Evolutionary conservation across 2,113 vertebrate genomes (phyloP), one percentile per base, ranked within the genome.

Genomic region (Dipodomys stephensi): DNA sequence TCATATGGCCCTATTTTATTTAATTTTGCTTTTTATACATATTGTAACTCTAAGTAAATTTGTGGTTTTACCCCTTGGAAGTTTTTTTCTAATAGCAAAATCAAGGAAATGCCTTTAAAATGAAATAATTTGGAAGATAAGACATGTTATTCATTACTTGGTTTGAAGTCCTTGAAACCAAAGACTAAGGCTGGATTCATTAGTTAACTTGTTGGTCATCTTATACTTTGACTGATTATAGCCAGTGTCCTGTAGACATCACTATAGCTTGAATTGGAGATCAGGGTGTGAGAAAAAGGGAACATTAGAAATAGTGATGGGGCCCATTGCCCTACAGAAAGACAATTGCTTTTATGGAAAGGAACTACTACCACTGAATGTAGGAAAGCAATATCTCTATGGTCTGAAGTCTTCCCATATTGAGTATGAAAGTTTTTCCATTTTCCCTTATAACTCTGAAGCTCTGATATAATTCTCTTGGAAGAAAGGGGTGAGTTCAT

Each of bases 111-210:
- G 4, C 8, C 35, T 86, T 93, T 64, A 78, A 73, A 83, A 73
- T 82, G 65, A 62, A 86, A 69, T 62, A 92, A 74, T 30, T 5
- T 90, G 11, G 10, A 9, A 35, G 6, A 46, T 2, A n/a, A n/a
- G 0, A 15, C 57, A 73, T 69, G 16, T 7, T 27, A 30, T 90
- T 67, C 65, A 86, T 22, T 44, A 72, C n/a, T 60, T 76, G 3
- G 87, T 77, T 53, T 83, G 39, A 92, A 79, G 16, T 72, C 7
- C 62, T 44, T 77, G 32, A 78, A 78, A 87, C 76, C 46, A 85
- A 87, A 91, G 13, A 71, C 49, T 65, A 46, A 81, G 6, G 8
- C 9, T 69, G 6, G 23, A 19, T 84, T 83, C 64, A 53, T 68
- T 76, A 67, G 46, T 80, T 44, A 57, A 28, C 15, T 77, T 49